Base-by-base conservation (phyloP, 2,888 invertebrate species). In the Dorcus parallelipipedus region DNA sequence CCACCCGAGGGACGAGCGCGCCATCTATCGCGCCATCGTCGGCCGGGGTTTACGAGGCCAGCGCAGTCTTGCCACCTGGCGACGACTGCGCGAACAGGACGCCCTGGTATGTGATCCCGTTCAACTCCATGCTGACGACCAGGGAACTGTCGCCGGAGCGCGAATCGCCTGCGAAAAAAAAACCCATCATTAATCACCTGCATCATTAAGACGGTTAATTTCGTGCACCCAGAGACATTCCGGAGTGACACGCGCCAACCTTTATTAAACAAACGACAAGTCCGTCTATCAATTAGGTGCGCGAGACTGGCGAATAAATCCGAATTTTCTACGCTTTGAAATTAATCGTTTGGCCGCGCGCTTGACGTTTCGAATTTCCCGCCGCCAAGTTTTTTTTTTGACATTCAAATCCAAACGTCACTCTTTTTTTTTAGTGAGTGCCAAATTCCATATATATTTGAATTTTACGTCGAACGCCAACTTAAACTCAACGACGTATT, bases 21-120 rank as follows among this genome's bases (percentile, higher is more conserved):
- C 49, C 20, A 55, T 52, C 48, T 47, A 52, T 23, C 23, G 10
- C 38, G 40, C 26, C 3, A 33, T 33, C 26, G 6, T 33, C 26
- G 26, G 9, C 45, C 17, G 9, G 14, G 14, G 49, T 63, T 73
- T 75, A 76, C 50, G 75, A 74, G 43, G 72, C 65, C 62, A 75
- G 61, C 51, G 74, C 71, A 52, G 78, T 73, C 56, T 74, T 65
- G 10, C 71, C 68, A 50, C 67, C 67, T 33, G 69, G 52, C 40
- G 71, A 70, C 51, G 62, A 61, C 70, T 83, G 84, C 52, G 89
- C 88, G 77, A 94, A 95, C 6, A 98, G 83, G 7, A 97, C 91
- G 17, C 98, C 97, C 80, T 97, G 93, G 79, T 97, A 99, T 78
- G 91, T 91, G 53, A 93, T 87, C 47, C 97, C 97, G 76, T 98